Base-by-base conservation (phyloP, 1,140 invertebrate genomes). In the Drosophila malerkotliana region DNA sequence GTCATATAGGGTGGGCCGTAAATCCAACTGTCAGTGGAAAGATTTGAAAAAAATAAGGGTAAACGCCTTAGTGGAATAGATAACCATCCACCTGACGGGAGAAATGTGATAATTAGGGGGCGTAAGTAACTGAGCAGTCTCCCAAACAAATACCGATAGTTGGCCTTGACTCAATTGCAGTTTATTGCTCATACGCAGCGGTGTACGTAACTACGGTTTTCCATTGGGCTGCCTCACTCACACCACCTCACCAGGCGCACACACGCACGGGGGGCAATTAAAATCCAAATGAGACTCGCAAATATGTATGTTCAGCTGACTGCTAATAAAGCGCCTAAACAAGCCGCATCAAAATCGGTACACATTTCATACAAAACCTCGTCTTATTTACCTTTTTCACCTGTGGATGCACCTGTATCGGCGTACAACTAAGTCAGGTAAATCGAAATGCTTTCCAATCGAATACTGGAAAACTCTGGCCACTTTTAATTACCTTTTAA, bases 281-380 rank as follows among this genome's bases (percentile, higher is more conserved):
- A 69, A 55, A 69, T 5, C 44, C 49, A 68, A 69, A 69, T 69
- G 57, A 24, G 18, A 51, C 8, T n/a, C 5, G 60, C 59, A 82
- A 78, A 83, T 87, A 87, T 82, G 66, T 87, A 87, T 82, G 66
- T 67, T 79, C 82, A 87, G 83, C 83, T 88, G 82, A 87, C 77
- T 62, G 58, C 48, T 78, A 79, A 88, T 78, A 57, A 83, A 66
- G 55, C 21, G 59, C 74, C 72, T 82, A 47, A 69, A 73, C 67
- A 61, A 71, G 58, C 51, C 24, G 44, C 54, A 49, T 61, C 59
- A 34, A 45, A 57, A 24, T 48, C 12, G 45, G 26, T 60, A 54
- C 9, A 39, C 30, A 9, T 45, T 52, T 24, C 10, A 51, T 18
- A 32, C 47, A 24, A 39, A 34, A 44, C 51, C 15, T 15, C 12